Base-by-base conservation (phyloP, 2,113 vertebrate species). In the Narcine bancroftii region DNA sequence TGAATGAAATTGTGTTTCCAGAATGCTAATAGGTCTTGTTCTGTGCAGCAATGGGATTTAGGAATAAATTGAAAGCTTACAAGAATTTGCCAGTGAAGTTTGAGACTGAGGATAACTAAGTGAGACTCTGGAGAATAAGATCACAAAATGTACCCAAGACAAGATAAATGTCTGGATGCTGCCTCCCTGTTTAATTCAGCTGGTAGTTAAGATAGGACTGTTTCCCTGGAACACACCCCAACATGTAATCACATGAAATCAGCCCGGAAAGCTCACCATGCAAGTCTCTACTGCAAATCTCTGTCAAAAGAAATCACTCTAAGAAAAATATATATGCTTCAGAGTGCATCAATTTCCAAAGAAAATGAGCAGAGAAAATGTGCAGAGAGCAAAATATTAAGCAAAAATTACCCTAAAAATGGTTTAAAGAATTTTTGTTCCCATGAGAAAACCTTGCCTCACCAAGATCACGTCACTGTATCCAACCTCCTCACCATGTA, bases 1-100 rank as follows among this genome's bases (percentile, higher is more conserved):
- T 91, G 63, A 69, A 91, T 69, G 50, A 47, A 71, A 91, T 39
- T 91, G 65, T 91, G 33, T 33, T 47, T 91, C 71, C 42, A 42
- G 13, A 66, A 91, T 47, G 65, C 26, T 69, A 69, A 71, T 91
- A 29, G 13, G 26, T 26, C 42, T 69, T 69, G n/a, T 26, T 63
- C 24, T 29, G 39, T 42, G 63, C 45, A 6, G 29, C n/a, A n/a
- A 33, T 63, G 42, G 65, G 42, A 69, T 19, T 69, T 71, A 7
- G 0, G 65, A 33, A 91, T 19, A 6, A 47, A 24, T 45, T 47
- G 39, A 69, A 91, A 65, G 89, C 42, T 69, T 39, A 15, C 39
- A 19, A 66, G 42, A n/a, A 29, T 47, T 47, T 45, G 63, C 26
- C 63, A 91, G 87, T 26, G 60, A 24, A 45, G 3, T 39, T 36